phyloP scores from a whole-genome alignment of 1,140 invertebrate species.

The Drosophila jambulina region DNA sequence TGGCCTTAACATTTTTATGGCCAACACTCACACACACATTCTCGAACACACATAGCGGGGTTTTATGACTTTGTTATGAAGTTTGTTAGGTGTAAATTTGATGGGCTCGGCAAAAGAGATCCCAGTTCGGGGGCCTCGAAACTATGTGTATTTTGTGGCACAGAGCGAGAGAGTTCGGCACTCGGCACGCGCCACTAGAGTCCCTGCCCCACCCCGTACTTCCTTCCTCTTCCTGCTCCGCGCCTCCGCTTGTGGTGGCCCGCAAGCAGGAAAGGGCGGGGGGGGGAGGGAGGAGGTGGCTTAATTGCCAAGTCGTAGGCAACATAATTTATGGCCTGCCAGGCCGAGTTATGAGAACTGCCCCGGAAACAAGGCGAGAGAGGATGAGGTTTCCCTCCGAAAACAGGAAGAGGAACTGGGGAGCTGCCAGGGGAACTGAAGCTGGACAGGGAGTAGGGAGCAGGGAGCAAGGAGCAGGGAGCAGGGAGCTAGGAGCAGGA shows the following conservation, averaged over 20 bases:
- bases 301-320: constrained; percentile 80
- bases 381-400: constrained; percentile 5
- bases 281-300: neutral
- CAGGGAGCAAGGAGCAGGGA: neutral
- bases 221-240: neutral
- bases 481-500: neutral
- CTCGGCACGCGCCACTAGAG: constrained; percentile 54
- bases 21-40: constrained; percentile 21
- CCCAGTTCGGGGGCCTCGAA: constrained; percentile 29
- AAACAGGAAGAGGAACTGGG: constrained; percentile 18
- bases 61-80: constrained; percentile 82
- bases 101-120: constrained; percentile 51
- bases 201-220: neutral
- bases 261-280: neutral
- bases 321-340: constrained; percentile 77
- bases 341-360: constrained; percentile 61
- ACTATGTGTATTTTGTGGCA: constrained; percentile 42
- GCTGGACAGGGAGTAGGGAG: neutral
- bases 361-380: neutral
- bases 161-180: constrained; percentile 35
- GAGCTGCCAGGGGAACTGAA: constrained; percentile 1
- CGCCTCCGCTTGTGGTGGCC: neutral
- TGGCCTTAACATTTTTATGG: constrained; percentile 71
- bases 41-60: neutral
- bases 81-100: constrained; percentile 83